Base-by-base conservation (phyloP, 2,113 vertebrate genomes). In the Brachyhypopomus gauderio region DNA sequence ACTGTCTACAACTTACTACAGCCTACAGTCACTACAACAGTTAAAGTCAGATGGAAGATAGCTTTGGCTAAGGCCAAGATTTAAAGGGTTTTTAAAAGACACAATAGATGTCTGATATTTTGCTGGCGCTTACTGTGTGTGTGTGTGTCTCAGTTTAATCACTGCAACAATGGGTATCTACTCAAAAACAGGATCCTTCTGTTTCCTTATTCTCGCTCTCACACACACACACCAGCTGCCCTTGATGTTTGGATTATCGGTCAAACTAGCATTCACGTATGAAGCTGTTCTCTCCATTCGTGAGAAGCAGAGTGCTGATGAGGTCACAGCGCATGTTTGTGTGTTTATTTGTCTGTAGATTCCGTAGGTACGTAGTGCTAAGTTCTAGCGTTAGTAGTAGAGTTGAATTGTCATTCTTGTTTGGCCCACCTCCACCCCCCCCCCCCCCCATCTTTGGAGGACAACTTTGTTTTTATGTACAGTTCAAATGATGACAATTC, bases 121-220 rank as follows among this genome's bases (percentile, higher is more conserved):
- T n/a, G 63, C 55, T 77, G 45, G 34, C 55, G 41, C 38, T 20
- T 17, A 71, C 52, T 79, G 48, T 76, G 52, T 19, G 23, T 77
- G 60, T 70, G 75, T 36, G 38, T 78, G 52, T 86, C 23, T 77
- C 20, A 59, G 45, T 84, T 80, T 89, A 83, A 90, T 90, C 84
- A 88, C 85, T 73, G 72, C 87, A 93, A 94, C 93, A 94, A 93
- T 93, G 77, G 92, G 85, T 62, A 79, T 59, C 72, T 52, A 67
- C 72, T 88, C 88, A 87, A 89, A 93, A 94, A 94, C 93, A 94
- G 93, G 92, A 94, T 93, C 89, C 86, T 89, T 90, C 87, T 91
- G 90, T 91, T 93, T 94, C 92, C 93, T 93, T 91, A 70, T 77
- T 86, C 59, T 76, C 74, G 45, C 45, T 48, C 45, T 48, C 45